These are phyloP conservation scores for Circaetus gallicus DNA, from an alignment of 2,113 vertebrate species.

Conservation along the genomic window DNA sequence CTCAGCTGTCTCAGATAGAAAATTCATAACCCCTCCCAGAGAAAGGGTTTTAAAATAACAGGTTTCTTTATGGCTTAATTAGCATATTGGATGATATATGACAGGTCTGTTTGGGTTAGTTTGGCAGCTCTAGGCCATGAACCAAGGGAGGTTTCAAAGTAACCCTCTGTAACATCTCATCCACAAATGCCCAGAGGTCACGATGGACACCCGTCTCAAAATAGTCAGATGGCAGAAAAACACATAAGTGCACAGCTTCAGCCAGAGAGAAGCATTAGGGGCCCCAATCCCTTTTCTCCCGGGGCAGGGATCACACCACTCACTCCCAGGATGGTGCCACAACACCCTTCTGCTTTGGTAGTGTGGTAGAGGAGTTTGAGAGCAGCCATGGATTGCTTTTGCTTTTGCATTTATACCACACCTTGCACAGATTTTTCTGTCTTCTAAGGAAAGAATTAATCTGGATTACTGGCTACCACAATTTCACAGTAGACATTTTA, in stretches of 20 bases:
- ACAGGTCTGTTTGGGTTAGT: not conserved
- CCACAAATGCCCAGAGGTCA: fast-evolving
- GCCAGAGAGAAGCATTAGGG: not conserved
- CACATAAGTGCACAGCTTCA: not conserved
- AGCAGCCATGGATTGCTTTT: not conserved
- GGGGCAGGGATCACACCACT: not conserved
- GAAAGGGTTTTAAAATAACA: not conserved
- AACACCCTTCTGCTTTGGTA: not conserved
- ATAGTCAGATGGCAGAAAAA: not conserved
- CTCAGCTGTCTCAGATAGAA: not conserved
- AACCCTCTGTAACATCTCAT: not conserved
- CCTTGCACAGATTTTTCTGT: not conserved
- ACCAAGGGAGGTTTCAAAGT: not conserved
- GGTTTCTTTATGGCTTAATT: not conserved
- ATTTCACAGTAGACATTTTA: not conserved
- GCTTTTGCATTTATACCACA: not conserved
- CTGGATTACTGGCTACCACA: not conserved
- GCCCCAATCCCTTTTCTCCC: not conserved
- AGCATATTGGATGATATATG: not conserved
- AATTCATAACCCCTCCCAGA: not conserved
- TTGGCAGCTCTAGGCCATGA: not conserved
- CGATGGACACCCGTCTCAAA: not conserved
- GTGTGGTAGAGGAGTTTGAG: not conserved
- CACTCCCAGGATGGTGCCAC: fast-evolving
- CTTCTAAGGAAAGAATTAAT: not conserved